Evolutionary conservation across 2,888 invertebrate species (phyloP).

Genomic region (Polymixis flavicincta): DNA sequence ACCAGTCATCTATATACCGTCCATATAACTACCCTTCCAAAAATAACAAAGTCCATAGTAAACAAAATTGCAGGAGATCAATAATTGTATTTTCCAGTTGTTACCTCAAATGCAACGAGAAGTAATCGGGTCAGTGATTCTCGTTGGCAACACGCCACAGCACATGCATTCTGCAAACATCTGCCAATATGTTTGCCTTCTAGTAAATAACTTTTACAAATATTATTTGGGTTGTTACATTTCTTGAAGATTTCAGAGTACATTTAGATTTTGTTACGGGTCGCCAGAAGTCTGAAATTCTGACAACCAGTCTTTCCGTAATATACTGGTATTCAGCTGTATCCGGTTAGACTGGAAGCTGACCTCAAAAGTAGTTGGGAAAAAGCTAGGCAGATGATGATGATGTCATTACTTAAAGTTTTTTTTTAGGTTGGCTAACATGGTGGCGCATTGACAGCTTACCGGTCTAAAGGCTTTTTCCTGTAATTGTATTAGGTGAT

Average conservation of each 20-base stretch:
- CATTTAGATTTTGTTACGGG: no score
- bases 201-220: slow-evolving; percentile 31
- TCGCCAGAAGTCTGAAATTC: no score
- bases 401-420: no score
- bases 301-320: no score
- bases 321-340: no score
- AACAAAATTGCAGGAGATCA: slow-evolving; percentile 45
- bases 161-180: slow-evolving; percentile 53
- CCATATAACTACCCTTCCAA: neutral
- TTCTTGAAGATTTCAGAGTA: slow-evolving; percentile 6
- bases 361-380: no score
- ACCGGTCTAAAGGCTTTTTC: no score
- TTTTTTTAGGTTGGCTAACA: no score
- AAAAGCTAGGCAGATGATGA: no score
- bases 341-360: no score
- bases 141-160: slow-evolving; percentile 73
- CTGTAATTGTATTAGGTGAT: neutral
- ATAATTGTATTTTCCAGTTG: slow-evolving; percentile 64
- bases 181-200: slow-evolving; percentile 51
- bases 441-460: no score
- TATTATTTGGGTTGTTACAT: slow-evolving; percentile 3
- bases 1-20: no score
- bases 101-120: slow-evolving; percentile 64
- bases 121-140: slow-evolving; percentile 73
- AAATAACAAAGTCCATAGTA: slow-evolving; percentile 9